phyloP scores from a whole-genome alignment of 1,140 invertebrate genomes.

The Lamellibrachia luymesi region DNA sequence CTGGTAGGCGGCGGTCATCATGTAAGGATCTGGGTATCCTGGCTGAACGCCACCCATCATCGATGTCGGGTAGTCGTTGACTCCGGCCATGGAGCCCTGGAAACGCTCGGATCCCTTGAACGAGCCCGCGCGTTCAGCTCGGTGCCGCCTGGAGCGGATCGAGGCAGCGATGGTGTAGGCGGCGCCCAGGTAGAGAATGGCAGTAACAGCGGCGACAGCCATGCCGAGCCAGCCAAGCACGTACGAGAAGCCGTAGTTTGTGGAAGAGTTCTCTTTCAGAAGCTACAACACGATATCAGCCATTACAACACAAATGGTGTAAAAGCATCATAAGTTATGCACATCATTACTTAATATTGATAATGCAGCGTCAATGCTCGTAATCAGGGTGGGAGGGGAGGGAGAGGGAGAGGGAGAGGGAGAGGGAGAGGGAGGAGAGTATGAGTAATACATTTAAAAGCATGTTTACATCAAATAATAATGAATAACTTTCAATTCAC shows the following conservation, averaged over 20 bases:
- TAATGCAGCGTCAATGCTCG: too few relatives aligned
- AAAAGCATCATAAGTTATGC: neutral
- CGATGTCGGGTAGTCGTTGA: neutral
- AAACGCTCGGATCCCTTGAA: neutral
- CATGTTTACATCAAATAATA: too few relatives aligned
- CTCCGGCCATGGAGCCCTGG: neutral
- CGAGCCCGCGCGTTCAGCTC: neutral
- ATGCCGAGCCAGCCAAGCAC: constrained; percentile 50
- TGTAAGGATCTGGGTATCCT: neutral
- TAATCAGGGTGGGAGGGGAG: too few relatives aligned
- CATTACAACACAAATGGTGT: neutral
- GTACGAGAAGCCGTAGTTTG: constrained; percentile 48
- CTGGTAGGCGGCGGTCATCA: neutral
- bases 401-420: too few relatives aligned
- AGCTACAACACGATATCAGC: constrained; percentile 32
- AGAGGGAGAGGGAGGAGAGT: too few relatives aligned
- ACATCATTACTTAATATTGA: too few relatives aligned
- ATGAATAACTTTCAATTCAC: too few relatives aligned
- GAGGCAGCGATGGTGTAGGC: constrained; percentile 40
- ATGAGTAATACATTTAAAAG: too few relatives aligned
- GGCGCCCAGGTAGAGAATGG: constrained; percentile 46
- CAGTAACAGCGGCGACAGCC: constrained; percentile 43
- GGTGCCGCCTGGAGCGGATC: neutral
- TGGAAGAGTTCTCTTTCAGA: constrained; percentile 32
- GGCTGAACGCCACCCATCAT: neutral